Evolutionary conservation across 2,113 vertebrate genomes (phyloP), one percentile per base, ranked within the genome.

Genomic region (Ammospiza caudacuta): DNA sequence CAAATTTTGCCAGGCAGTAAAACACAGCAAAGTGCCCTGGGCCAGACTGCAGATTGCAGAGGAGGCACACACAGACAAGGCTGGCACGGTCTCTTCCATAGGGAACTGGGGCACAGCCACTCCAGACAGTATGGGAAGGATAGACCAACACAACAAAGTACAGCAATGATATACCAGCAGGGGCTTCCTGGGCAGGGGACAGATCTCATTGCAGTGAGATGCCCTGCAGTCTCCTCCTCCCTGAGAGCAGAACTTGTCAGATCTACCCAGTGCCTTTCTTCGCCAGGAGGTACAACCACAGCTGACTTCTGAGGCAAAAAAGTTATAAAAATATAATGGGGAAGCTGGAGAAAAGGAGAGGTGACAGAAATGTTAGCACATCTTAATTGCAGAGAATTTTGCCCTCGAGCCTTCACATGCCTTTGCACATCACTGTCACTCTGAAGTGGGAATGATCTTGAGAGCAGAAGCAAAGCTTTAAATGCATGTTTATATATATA

Each of bases 301-400:
- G 29, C 17, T 90, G 57, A 57, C 17, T 92, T 79, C 68, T 83
- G 44, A 80, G 83, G 87, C 51, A 90, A 33, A 78, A 66, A 87
- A 96, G 3, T 35, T 80, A 37, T 78, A 88, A 83, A 94, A 91
- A 81, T 63, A 25, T 64, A 61, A 49, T 54, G n/a, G 9, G 25
- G 31, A 43, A 78, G 29, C 52, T 52, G 35, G 72, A 90, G 49
- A 25, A 77, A 88, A 70, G 28, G 37, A 87, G 58, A 81, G 41
- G 27, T 92, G 85, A 90, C 72, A 91, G 66, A 28, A 47, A 6
- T 66, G 57, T 85, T 93, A 96, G 49, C 69, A 86, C 57, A 84
- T 51, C 51, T 90, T 93, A 92, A 92, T 94, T 94, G 80, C 44
- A 52, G 17, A 28, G 49, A 88, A 87, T 78, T 96, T 82, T 92